Percentiles rank a stretch among this genome's conserved stretches.
Conservation (phyloP, 2,888 invertebrate species). For the Melinaea menophilus region DNA sequence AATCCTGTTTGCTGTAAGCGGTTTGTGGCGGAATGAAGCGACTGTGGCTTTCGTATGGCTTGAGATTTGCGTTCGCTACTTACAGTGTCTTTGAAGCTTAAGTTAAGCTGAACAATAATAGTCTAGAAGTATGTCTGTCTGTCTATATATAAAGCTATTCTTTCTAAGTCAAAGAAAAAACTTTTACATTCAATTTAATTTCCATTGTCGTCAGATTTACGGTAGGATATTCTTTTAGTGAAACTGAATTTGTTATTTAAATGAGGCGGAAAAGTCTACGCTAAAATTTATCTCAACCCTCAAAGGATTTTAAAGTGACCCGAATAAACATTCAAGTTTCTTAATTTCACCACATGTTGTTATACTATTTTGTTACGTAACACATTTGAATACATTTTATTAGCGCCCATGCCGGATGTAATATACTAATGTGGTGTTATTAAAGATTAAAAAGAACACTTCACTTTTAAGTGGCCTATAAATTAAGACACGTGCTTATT, state of each 20-base stretch:
- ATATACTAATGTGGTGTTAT: no score
- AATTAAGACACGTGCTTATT: no score
- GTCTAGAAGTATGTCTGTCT: not conserved
- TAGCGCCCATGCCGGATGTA: no score
- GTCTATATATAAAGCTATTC: not conserved
- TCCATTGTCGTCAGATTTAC: slow-evolving; percentile 7
- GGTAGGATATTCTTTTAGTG: slow-evolving; percentile 3
- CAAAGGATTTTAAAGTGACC: no score
- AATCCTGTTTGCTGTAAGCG: slow-evolving; percentile 22
- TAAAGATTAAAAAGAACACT: no score
- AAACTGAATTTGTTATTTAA: slow-evolving; percentile 53
- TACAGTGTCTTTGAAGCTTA: not conserved
- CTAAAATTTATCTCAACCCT: no score
- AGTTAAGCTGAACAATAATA: not conserved
- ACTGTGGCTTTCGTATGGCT: slow-evolving; percentile 2
- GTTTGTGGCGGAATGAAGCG: slow-evolving; percentile 18
- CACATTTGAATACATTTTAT: no score
- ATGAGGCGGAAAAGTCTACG: slow-evolving; percentile 48
- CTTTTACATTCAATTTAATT: slow-evolving; percentile 13
- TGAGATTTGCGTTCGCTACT: not conserved
- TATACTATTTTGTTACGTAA: not conserved
- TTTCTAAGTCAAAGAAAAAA: not conserved
- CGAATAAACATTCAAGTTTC: no score
- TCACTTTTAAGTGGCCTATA: no score
- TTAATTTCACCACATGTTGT: not conserved